Evolutionary conservation across 2,113 vertebrate genomes (phyloP).

Genomic region (Casuarius casuarius): DNA sequence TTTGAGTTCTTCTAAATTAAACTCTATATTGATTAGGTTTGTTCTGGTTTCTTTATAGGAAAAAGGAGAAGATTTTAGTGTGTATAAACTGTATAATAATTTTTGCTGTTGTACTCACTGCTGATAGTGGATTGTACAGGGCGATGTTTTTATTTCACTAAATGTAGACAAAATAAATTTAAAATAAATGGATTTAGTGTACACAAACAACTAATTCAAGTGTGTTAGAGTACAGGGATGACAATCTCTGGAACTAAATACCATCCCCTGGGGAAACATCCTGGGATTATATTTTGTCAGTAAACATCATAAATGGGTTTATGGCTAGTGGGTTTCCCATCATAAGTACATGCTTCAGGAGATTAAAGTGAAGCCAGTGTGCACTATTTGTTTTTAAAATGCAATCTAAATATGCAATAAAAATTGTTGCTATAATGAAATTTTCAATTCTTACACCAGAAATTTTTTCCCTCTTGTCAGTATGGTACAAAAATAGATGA

Average conservation of each 20-base stretch:
- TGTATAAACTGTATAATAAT: constrained; percentile 99
- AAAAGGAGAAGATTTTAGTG: constrained; percentile 88
- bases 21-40: constrained; percentile 80
- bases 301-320: constrained; percentile 41
- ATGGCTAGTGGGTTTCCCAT: constrained; percentile 26
- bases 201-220: constrained; percentile 76
- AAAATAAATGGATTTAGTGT: constrained; percentile 84
- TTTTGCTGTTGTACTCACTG: constrained; percentile 96
- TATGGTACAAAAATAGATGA: constrained; percentile 66
- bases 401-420: constrained; percentile 78
- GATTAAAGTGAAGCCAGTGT: constrained; percentile 60
- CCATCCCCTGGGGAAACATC: constrained; percentile 70
- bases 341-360: constrained; percentile 66
- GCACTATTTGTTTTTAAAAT: constrained; percentile 72
- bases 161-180: constrained; percentile 91
- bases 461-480: constrained; percentile 43
- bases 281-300: constrained; percentile 68
- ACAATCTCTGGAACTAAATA: constrained; percentile 70
- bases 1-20: constrained; percentile 82
- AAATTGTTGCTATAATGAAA: constrained; percentile 71
- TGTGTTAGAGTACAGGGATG: constrained; percentile 81
- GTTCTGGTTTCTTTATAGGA: constrained; percentile 84
- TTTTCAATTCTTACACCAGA: constrained; percentile 68
- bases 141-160: constrained; percentile 98
- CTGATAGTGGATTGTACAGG: constrained; percentile 97